Evolutionary conservation across 2,888 invertebrate genomes (phyloP), one percentile per base, ranked within the genome.

Genomic region (Trichopria drosophilae): DNA sequence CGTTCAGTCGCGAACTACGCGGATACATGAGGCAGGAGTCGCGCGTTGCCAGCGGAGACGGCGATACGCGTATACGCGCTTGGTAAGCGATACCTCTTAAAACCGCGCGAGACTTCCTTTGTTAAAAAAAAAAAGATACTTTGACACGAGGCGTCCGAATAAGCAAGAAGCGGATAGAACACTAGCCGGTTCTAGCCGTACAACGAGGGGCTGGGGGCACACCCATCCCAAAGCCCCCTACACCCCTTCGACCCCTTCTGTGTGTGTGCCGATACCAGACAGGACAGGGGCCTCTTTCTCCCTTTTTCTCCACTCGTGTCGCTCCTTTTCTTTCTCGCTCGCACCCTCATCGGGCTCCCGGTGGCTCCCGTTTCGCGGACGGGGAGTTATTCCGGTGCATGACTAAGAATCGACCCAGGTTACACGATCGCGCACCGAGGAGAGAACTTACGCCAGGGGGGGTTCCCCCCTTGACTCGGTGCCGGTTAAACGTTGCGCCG

Each of bases 131-230:
- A n/a, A n/a, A n/a, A n/a, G n/a, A n/a, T n/a, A n/a, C n/a, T n/a
- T n/a, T n/a, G n/a, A n/a, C n/a, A n/a, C n/a, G 55, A 53, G 58
- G 57, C 60, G 63, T 62, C 61, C 62, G 64, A 62, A 60, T 62
- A 59, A 65, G 61, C 48, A 40, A 50, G 36, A 63, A 62, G 63
- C 67, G 56, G 49, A 57, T 61, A 64, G 66, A 62, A 62, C 59
- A 71, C 69, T 71, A 68, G 65, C 61, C 53, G 47, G 58, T 60
- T 43, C 62, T 49, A 59, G 63, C 64, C 58, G 60, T 61, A 53
- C 53, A 57, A 63, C 63, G 67, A n/a, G n/a, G n/a, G n/a, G n/a
- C n/a, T n/a, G n/a, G n/a, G 68, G 71, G 71, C 63, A 65, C 69
- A 67, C 69, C 71, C 71, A 66, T 68, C 67, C 60, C 56, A 57